A percentile compares a stretch with the other conserved stretches of the same genome.
phyloP scores from a whole-genome alignment of 2,797 vertebrate genomes.

The Crenuchus spilurus region DNA sequence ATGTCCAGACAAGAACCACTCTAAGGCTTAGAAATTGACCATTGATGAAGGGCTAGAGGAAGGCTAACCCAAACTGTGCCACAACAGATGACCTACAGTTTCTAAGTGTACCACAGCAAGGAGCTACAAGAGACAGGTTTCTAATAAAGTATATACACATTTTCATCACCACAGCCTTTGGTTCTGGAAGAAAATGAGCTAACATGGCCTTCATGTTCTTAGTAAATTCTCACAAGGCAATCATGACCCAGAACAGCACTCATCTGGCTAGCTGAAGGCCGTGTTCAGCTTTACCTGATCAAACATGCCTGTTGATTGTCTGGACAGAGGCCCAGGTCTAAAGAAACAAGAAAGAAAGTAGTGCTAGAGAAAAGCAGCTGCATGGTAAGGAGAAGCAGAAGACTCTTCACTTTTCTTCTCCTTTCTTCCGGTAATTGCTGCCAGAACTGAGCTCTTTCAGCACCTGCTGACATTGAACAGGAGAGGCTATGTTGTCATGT shows the following conservation, averaged over 20 bases:
- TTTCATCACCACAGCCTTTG: too few species aligned
- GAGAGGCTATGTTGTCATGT: neutral
- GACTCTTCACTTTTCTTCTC: slow-evolving; percentile 14
- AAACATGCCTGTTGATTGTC: neutral
- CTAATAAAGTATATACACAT: too few species aligned
- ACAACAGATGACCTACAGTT: too few species aligned
- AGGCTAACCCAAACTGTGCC: neutral
- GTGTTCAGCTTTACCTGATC: neutral
- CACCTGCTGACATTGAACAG: slow-evolving; percentile 60
- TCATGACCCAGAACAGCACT: neutral
- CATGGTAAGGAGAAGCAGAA: slow-evolving; percentile 49
- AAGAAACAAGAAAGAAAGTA: neutral
- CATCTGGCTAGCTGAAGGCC: neutral
- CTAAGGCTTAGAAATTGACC: neutral
- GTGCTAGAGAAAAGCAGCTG: slow-evolving; percentile 52
- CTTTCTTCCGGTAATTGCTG: neutral
- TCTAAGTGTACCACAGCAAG: too few species aligned
- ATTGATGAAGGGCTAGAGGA: neutral
- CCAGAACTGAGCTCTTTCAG: slow-evolving; percentile 33
- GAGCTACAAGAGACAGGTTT: too few species aligned
- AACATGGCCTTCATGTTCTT: neutral
- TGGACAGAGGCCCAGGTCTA: neutral
- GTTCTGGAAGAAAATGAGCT: too few species aligned
- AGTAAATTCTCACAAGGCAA: neutral
- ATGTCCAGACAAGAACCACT: neutral